Percentiles rank a stretch among this genome's conserved stretches.
Conservation (phyloP, 2,113 vertebrate species). For the Trematomus loennbergii region DNA sequence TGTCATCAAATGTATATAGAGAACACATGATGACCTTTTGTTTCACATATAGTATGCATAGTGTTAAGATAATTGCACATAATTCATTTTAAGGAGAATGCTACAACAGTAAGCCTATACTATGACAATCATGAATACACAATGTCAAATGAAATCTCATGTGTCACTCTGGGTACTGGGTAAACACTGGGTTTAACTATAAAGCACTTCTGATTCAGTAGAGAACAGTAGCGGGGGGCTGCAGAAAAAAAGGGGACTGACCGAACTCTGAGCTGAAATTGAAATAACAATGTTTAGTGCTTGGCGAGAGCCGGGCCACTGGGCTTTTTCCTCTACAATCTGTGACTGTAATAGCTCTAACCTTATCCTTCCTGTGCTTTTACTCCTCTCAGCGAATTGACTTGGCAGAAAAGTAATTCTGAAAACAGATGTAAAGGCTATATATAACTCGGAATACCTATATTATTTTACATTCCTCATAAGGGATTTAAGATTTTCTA, state of each 20-base stretch:
- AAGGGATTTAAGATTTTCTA: neutral
- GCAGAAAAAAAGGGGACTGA: neutral
- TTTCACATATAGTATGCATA: too few relatives aligned
- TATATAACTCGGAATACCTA: neutral
- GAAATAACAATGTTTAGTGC: slow-evolving; percentile 37
- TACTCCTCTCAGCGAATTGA: slow-evolving; percentile 25
- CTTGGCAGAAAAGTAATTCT: slow-evolving; percentile 7
- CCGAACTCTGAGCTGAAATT: slow-evolving; percentile 11
- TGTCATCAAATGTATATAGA: too few relatives aligned
- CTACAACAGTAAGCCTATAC: neutral
- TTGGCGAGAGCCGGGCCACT: neutral
- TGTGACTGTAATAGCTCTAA: slow-evolving; percentile 34
- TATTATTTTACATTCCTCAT: neutral
- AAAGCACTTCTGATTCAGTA: neutral
- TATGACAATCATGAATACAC: neutral
- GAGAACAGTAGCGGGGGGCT: neutral
- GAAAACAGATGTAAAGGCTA: neutral
- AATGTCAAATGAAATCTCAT: neutral
- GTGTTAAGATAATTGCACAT: neutral
- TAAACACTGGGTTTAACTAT: neutral
- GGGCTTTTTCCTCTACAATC: slow-evolving; percentile 11
- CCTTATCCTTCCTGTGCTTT: slow-evolving; percentile 29
- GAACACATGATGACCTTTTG: too few relatives aligned
- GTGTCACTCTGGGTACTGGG: neutral
- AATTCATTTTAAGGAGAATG: neutral